Evolutionary conservation across 1,140 invertebrate species (phyloP).

Genomic region (Drosophila cardini): DNA sequence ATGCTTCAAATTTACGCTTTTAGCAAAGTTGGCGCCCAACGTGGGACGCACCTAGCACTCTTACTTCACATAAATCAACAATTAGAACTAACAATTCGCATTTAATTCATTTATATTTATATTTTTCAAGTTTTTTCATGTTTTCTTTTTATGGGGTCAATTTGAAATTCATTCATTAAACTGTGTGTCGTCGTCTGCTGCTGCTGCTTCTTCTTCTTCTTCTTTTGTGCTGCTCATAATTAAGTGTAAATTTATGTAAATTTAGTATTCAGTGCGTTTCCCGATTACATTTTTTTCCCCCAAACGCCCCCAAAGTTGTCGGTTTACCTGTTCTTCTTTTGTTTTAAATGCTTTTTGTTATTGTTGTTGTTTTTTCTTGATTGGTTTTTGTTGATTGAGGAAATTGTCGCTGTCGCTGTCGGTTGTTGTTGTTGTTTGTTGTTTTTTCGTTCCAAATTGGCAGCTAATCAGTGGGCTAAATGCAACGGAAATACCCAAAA

Average conservation of each 20-base stretch:
- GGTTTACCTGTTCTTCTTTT: conserved; percentile 21
- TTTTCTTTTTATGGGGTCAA: not conserved
- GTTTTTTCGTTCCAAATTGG: conserved; percentile 59
- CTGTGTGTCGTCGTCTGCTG: conserved; percentile 7
- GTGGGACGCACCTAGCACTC: not conserved
- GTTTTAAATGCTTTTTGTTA: conserved; percentile 5
- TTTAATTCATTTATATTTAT: too few relatives aligned
- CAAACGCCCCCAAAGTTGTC: conserved; percentile 16
- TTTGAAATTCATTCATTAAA: conserved; percentile 41
- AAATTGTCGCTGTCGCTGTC: conserved; percentile 60
- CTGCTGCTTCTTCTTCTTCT: not conserved
- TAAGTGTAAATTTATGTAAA: conserved; percentile 82
- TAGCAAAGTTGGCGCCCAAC: conserved; percentile 25
- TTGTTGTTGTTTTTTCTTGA: conserved; percentile 21
- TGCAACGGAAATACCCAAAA: conserved; percentile 75
- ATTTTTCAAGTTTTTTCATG: too few relatives aligned
- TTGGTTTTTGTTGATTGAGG: conserved; percentile 70
- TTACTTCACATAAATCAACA: not conserved
- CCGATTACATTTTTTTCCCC: too few relatives aligned
- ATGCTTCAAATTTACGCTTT: not conserved
- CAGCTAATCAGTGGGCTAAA: conserved; percentile 73
- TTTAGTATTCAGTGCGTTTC: conserved; percentile 21
- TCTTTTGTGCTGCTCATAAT: conserved; percentile 55
- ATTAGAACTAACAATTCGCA: not conserved
- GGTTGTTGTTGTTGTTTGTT: conserved; percentile 27